A percentile compares a stretch with the other conserved stretches of the same genome.
Evolutionary conservation across 2,113 vertebrate species (phyloP).

Genomic region (Anarhynchus alexandrinus): DNA sequence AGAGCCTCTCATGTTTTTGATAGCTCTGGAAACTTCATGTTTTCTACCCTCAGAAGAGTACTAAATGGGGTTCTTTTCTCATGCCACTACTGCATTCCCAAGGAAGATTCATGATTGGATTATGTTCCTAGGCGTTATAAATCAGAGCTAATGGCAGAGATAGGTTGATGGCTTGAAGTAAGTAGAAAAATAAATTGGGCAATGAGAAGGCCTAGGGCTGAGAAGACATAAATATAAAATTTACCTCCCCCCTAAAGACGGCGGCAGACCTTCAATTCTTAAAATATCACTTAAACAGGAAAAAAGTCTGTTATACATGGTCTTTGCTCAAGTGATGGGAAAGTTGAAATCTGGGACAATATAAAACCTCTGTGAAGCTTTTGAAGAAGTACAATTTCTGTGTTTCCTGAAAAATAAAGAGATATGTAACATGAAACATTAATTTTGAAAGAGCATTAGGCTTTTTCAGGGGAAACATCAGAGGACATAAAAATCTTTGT

Average conservation of each 20-base stretch:
- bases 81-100: slow-evolving; percentile 47
- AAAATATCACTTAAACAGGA: slow-evolving; percentile 34
- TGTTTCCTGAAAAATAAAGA: neutral
- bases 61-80: slow-evolving; percentile 45
- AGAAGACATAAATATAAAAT: slow-evolving; percentile 68
- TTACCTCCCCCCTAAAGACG: slow-evolving; percentile 26
- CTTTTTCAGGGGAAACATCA: slow-evolving; percentile 9
- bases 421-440: neutral
- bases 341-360: slow-evolving; percentile 17
- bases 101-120: slow-evolving; percentile 74
- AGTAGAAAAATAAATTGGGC: slow-evolving; percentile 72
- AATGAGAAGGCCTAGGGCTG: slow-evolving; percentile 42
- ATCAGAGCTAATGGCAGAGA: slow-evolving; percentile 72
- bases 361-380: neutral
- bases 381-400: neutral
- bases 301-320: neutral
- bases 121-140: slow-evolving; percentile 70
- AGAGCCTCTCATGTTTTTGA: slow-evolving; percentile 31
- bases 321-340: neutral
- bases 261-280: slow-evolving; percentile 15
- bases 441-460: neutral
- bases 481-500: slow-evolving; percentile 27
- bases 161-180: slow-evolving; percentile 70
- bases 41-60: slow-evolving; percentile 48
- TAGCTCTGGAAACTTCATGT: slow-evolving; percentile 17